Base-by-base conservation (phyloP, 2,113 vertebrate genomes). In the Dasyprocta punctata region DNA sequence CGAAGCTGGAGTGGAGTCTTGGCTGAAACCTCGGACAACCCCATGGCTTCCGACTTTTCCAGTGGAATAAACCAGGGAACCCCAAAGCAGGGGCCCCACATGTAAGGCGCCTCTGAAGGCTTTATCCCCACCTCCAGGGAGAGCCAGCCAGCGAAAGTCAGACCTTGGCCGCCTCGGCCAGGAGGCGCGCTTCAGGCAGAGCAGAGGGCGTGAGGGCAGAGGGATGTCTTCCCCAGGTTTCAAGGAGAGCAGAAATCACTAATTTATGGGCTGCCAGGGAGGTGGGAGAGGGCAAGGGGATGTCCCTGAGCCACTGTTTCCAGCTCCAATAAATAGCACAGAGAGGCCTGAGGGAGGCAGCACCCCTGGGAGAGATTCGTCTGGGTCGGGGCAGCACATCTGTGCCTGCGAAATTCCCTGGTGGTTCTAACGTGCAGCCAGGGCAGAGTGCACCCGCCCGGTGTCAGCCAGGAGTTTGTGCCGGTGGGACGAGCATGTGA, bases 121-220 rank as follows among this genome's bases (percentile, higher is more conserved):
- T 22, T 36, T 6, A 14, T 30, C 17, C 30, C 33, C 6, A 38
- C n/a, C 20, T 52, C 85, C 14, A 11, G 67, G 58, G 47, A 67
- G 65, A 19, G 0, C 0, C 0, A 0, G 81, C 5, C 28, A 6
- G 28, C 49, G 86, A 5, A 12, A 5, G 41, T 44, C 44, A 54
- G 86, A 52, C 38, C 26, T 20, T 19, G 16, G n/a, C 67, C 36
- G 0, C 41, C 60, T 54, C 7, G 0, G 44, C 0, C 1, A 67
- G 38, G 44, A 73, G 82, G 14, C 4, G 38, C 26, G 0, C 52
- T 33, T 2, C 3, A 49, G 44, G 83, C 44, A 80, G 86, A 63
- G n/a, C 0, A 5, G 63, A 78, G 52, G 49, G 14, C 2, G 4
- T 10, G 47, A 36, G 13, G 12, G 16, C 71, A 22, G 5, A 26